These are phyloP conservation scores for Boulengeromyrus knoepffleri DNA, from an alignment of 2,113 vertebrate species.

Conservation along the genomic window DNA sequence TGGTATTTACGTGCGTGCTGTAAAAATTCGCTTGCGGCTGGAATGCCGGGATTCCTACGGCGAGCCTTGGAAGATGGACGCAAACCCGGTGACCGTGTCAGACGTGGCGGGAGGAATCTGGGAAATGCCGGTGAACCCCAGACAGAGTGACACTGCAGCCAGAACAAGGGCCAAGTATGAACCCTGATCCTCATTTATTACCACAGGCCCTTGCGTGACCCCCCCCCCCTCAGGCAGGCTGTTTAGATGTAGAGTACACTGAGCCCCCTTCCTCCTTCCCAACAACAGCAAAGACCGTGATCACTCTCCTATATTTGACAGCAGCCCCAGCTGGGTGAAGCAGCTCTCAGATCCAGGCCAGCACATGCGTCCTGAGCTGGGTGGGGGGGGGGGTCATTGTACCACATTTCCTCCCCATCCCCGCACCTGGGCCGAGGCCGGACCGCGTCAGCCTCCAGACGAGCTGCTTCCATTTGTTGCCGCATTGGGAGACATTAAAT, in stretches of 20 bases:
- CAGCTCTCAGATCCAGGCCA: neutral
- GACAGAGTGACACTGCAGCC: conserved; percentile 15
- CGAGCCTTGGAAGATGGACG: conserved; percentile 26
- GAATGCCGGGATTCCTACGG: conserved; percentile 31
- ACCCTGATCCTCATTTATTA: neutral
- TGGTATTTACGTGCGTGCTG: conserved; percentile 14
- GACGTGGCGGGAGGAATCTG: conserved; percentile 29
- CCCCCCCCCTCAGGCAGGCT: neutral
- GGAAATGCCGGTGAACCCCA: conserved; percentile 24
- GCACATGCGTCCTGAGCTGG: neutral
- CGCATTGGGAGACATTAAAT: neutral
- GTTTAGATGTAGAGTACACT: neutral
- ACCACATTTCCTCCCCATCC: neutral
- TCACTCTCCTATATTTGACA: neutral
- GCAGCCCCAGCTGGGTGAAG: neutral
- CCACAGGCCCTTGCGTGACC: neutral
- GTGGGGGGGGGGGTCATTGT: neutral
- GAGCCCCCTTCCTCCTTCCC: neutral
- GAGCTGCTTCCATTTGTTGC: neutral
- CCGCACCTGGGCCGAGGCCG: conserved; percentile 25
- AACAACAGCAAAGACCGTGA: neutral
- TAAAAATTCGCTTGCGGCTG: conserved; percentile 47
- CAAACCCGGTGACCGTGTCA: conserved; percentile 34
- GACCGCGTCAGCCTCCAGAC: neutral
- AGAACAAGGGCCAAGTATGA: neutral